phyloP scores from a whole-genome alignment of 2,113 vertebrate genomes.

The Sturnira hondurensis region DNA sequence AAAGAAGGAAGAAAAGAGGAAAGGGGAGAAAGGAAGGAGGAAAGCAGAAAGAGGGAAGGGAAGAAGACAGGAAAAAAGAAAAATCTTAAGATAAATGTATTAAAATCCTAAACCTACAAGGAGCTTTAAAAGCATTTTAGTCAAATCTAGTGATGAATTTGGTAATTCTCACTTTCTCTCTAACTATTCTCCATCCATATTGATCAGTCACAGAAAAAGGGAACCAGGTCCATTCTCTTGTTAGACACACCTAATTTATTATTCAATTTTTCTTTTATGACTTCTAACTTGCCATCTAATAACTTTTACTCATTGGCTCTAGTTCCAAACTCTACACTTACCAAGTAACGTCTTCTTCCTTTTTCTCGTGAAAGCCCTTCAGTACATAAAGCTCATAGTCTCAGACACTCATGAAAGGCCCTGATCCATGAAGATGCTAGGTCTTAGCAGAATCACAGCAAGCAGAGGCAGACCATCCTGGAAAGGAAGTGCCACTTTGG shows the following conservation, averaged over 20 bases:
- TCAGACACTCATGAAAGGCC: background rate
- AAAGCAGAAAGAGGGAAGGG: background rate
- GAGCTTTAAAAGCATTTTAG: background rate
- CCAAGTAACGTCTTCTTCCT: background rate
- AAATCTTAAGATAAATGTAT: background rate
- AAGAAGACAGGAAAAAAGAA: too few species aligned
- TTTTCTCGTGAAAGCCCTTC: constrained; percentile 3
- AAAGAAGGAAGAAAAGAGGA: background rate
- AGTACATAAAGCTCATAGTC: background rate
- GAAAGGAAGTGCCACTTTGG: background rate
- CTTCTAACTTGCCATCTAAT: background rate
- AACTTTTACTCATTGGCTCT: background rate
- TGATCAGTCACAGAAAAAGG: background rate
- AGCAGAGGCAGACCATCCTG: background rate
- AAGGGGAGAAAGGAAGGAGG: too few species aligned
- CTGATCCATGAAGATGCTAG: background rate
- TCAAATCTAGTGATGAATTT: background rate
- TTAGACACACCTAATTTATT: background rate
- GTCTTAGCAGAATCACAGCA: background rate
- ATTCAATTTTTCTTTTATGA: background rate
- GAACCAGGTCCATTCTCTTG: background rate
- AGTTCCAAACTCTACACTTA: background rate
- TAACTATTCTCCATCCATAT: background rate
- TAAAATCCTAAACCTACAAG: background rate
- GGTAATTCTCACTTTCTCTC: background rate